A percentile compares a stretch with the other conserved stretches of the same genome.
Conservation (phyloP, 2,113 vertebrate genomes). For the Gnathonemus echidnorhynchus region DNA sequence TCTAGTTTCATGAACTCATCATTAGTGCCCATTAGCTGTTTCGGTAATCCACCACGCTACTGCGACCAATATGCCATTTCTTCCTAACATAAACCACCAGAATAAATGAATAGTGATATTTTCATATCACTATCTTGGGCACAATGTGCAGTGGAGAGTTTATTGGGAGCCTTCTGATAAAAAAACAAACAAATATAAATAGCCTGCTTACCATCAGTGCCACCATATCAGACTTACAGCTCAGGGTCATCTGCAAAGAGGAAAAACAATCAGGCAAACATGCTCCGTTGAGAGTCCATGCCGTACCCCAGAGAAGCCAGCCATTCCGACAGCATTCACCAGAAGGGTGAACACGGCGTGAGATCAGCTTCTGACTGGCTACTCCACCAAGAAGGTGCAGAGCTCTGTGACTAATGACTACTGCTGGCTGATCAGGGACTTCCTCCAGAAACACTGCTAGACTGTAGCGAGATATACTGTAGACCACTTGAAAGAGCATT, state of each 20-base stretch:
- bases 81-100: neutral
- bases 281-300: neutral
- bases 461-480: neutral
- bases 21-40: neutral
- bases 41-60: neutral
- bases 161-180: neutral
- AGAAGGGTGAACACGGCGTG: neutral
- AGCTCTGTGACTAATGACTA: neutral
- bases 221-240: neutral
- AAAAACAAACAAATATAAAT: neutral
- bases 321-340: neutral
- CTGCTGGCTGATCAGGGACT: neutral
- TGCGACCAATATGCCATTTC: neutral
- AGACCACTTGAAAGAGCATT: neutral
- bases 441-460: neutral
- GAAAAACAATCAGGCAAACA: neutral
- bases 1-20: neutral
- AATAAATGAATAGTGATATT: neutral
- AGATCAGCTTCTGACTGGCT: neutral
- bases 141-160: neutral
- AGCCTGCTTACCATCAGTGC: neutral
- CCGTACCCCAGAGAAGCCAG: neutral
- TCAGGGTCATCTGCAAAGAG: neutral
- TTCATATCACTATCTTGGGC: neutral
- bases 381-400: neutral